Evolutionary conservation across 92 coral and sea anemone species (phyloP), one percentile per base, ranked within the genome.

Genomic region (Phenganax marumi): DNA sequence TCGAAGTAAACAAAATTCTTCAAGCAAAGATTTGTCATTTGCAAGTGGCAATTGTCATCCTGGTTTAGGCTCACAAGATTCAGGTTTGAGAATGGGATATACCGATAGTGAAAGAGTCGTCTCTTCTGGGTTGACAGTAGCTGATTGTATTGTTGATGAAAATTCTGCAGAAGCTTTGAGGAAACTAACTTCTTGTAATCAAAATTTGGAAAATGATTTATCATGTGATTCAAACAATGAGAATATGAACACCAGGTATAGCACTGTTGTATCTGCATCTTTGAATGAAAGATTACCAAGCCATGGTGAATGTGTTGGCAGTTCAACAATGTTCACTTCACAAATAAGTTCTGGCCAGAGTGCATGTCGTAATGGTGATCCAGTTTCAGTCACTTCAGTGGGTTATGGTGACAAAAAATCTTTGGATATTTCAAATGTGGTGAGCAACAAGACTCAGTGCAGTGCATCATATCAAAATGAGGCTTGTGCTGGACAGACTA

Each of bases 21-120:
- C 65, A 58, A 18, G 66, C 17, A 64, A 70, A 57, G 60, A 14
- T 50, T 33, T 50, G 43, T 33, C 43, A 33, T 1, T 33, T 33
- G 43, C 43, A 7, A 60, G 9, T 13, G 63, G 54, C 26, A 76
- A 43, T 54, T 6, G 12, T 22, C 64, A 21, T 17, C 17, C 14
- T 65, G 33, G 22, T 65, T 63, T 62, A 22, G 50, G 52, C 13
- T 53, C 70, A 22, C 8, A 51, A 50, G 22, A 84, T 16, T 14
- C 75, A 49, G 75, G 54, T 25, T 52, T 75, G 3, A 50, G 87
- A 58, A 73, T 62, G 16, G 76, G 75, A 58, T 73, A 62, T 49
- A 26, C 55, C 33, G 73, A n/a, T 49, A 26, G 64, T 24, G 73
- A n/a, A 8, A 62, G 50, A 83, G 56, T 19, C n/a, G 62, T 69